Percentiles rank a stretch among this genome's conserved stretches.
Conservation (phyloP, 2,888 invertebrate species). For the Cryptocheilus praepositus region DNA sequence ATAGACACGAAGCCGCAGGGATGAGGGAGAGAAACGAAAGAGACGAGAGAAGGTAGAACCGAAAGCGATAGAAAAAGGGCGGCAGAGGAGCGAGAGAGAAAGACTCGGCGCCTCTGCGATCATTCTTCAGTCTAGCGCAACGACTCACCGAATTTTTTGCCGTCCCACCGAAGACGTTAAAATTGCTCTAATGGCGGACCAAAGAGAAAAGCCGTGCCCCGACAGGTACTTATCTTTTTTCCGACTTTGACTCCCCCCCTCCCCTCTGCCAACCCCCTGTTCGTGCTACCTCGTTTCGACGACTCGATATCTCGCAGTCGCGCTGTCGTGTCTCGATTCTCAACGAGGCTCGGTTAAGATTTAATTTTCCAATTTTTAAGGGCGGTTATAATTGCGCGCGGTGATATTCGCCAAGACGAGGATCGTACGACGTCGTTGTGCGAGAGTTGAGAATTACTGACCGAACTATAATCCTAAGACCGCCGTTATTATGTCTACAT, state of each 20-base stretch:
- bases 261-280: slow-evolving; percentile 5
- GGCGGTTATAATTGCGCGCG: neutral
- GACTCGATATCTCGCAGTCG: neutral
- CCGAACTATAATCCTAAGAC: slow-evolving; percentile 64
- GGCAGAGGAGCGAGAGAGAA: slow-evolving; percentile 44
- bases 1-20: slow-evolving; percentile 13
- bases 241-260: slow-evolving; percentile 37
- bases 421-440: slow-evolving; percentile 4
- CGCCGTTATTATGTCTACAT: slow-evolving; percentile 70
- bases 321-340: neutral
- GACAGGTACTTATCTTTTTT: slow-evolving; percentile 63
- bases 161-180: slow-evolving; percentile 66
- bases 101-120: slow-evolving; percentile 71
- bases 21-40: slow-evolving; percentile 31
- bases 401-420: neutral
- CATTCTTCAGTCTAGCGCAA: slow-evolving; percentile 74
- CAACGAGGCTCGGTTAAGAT: neutral
- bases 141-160: slow-evolving; percentile 69
- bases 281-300: slow-evolving; percentile 24
- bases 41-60: slow-evolving; percentile 18
- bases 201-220: slow-evolving; percentile 63
- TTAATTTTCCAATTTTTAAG: slow-evolving; percentile 2
- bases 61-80: slow-evolving; percentile 37
- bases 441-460: slow-evolving; percentile 52
- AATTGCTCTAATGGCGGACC: slow-evolving; percentile 71